Evolutionary conservation across 2,888 invertebrate species (phyloP).

Genomic region (Nephrotoma guestfalica): DNA sequence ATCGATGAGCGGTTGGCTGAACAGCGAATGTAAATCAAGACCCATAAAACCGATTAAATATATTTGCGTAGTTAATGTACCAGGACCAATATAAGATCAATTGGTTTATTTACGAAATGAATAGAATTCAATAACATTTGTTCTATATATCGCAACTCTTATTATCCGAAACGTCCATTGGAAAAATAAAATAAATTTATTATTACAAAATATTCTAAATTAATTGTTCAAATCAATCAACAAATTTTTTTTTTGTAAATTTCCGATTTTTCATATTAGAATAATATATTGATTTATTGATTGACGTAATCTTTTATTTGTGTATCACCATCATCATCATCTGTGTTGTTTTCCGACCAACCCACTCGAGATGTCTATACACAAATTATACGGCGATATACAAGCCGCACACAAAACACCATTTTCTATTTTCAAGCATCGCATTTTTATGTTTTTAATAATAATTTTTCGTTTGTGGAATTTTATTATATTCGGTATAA

Average conservation of each 20-base stretch:
- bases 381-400: not conserved
- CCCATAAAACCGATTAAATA: not conserved
- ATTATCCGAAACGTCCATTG: not conserved
- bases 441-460: not conserved
- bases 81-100: no score
- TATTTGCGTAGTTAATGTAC: not conserved
- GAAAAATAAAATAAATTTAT: not conserved
- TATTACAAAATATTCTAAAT: not conserved
- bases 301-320: not conserved
- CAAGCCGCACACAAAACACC: not conserved
- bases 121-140: no score
- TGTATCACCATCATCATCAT: not conserved
- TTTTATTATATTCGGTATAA: not conserved
- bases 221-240: not conserved
- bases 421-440: not conserved
- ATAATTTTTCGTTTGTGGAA: not conserved
- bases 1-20: no score
- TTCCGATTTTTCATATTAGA: not conserved
- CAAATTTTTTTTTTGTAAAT: not conserved
- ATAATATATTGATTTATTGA: not conserved
- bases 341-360: not conserved
- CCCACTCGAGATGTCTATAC: not conserved
- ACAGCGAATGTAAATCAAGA: no score
- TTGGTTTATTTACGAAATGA: no score
- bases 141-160: not conserved